Evolutionary conservation across 2,797 vertebrate genomes (phyloP).

Genomic region (Labroides dimidiatus): DNA sequence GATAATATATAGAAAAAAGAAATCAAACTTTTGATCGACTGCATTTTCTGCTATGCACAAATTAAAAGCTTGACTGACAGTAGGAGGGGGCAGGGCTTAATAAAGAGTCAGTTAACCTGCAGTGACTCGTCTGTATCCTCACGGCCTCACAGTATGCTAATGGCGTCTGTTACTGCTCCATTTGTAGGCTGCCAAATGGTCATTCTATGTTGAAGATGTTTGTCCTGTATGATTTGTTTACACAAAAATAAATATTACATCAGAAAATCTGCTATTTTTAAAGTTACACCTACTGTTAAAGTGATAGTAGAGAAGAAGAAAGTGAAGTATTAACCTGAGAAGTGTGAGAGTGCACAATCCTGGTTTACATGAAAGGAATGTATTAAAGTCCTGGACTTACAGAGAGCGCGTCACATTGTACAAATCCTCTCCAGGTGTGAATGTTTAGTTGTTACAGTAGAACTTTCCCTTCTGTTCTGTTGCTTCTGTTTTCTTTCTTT

Average conservation of each 20-base stretch:
- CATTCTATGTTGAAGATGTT: slow-evolving; percentile 47
- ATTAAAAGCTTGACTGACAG: neutral
- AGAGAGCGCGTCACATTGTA: slow-evolving; percentile 43
- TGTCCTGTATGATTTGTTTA: slow-evolving; percentile 65
- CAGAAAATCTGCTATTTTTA: slow-evolving; percentile 4
- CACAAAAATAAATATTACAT: slow-evolving; percentile 45
- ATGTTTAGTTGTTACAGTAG: slow-evolving; percentile 28
- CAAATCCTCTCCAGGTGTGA: slow-evolving; percentile 41
- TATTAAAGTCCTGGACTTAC: slow-evolving; percentile 40
- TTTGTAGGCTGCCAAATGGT: slow-evolving; percentile 62
- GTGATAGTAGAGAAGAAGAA: slow-evolving; percentile 6
- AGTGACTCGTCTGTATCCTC: slow-evolving; percentile 30
- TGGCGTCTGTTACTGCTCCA: slow-evolving; percentile 51
- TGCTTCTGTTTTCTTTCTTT: slow-evolving; percentile 74
- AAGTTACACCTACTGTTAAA: slow-evolving; percentile 3
- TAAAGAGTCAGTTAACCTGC: slow-evolving; percentile 24
- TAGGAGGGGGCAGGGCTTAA: neutral
- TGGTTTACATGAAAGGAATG: slow-evolving; percentile 68
- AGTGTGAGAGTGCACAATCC: slow-evolving; percentile 5
- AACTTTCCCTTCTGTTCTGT: slow-evolving; percentile 23
- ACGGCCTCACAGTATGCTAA: slow-evolving; percentile 39
- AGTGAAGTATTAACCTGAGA: slow-evolving; percentile 39
- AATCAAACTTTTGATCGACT: too few species aligned
- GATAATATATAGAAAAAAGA: too few species aligned
- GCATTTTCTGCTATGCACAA: neutral